Evolutionary conservation across 2,888 invertebrate species (phyloP).

Genomic region (Dolichopus griseipennis): DNA sequence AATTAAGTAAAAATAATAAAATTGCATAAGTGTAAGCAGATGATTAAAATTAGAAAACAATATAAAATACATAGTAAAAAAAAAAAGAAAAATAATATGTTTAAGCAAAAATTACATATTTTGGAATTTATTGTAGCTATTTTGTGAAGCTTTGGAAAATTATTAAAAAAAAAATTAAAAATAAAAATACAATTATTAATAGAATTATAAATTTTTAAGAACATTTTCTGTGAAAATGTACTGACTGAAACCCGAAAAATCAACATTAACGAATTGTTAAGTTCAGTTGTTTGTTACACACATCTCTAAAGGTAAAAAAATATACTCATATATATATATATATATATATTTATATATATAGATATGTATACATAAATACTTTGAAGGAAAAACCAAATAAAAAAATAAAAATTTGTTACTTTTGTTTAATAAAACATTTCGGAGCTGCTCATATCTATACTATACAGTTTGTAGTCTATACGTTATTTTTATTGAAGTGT

Average conservation of each 20-base stretch:
- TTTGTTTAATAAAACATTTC: too few relatives aligned
- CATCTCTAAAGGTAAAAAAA: background rate
- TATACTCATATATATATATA: too few relatives aligned
- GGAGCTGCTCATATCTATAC: too few relatives aligned
- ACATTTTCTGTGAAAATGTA: conserved; percentile 1
- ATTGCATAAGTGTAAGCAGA: background rate
- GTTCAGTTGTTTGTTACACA: conserved; percentile 4
- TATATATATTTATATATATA: too few relatives aligned
- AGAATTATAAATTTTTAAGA: background rate
- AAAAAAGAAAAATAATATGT: background rate
- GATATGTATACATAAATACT: too few relatives aligned
- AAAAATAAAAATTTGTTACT: too few relatives aligned
- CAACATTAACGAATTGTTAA: background rate
- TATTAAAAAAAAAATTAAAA: background rate
- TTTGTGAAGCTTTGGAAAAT: background rate
- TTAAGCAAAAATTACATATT: background rate
- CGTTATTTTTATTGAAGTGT: too few relatives aligned
- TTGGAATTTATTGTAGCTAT: background rate
- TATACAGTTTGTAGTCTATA: too few relatives aligned
- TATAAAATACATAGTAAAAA: background rate
- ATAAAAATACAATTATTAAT: background rate
- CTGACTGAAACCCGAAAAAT: background rate
- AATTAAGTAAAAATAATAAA: background rate
- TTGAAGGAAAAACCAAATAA: too few relatives aligned
- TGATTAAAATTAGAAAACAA: too few relatives aligned